A percentile compares a stretch with the other conserved stretches of the same genome.
Conservation (phyloP, 2,797 vertebrate genomes). For the Hemibagrus guttatus region DNA sequence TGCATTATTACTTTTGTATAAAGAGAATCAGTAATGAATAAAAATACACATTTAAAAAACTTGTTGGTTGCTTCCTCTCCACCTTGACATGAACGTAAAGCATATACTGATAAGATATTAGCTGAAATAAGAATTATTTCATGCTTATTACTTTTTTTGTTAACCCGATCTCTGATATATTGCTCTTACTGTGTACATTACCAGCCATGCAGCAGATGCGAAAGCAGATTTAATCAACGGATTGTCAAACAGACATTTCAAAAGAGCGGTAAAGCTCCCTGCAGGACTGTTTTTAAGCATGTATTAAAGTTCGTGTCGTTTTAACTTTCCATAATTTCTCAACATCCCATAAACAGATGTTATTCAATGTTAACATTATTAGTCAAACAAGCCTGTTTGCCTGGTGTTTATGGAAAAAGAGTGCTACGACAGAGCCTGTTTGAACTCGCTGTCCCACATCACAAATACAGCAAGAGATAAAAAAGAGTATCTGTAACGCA, state of each 20-base stretch:
- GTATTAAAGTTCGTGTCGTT: conserved; percentile 54
- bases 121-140: neutral
- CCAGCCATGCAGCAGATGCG: conserved; percentile 40
- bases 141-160: conserved; percentile 25
- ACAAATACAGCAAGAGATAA: conserved; percentile 39
- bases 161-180: conserved; percentile 18
- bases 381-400: conserved; percentile 52
- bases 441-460: conserved; percentile 47
- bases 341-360: conserved; percentile 59
- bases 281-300: conserved; percentile 49
- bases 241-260: conserved; percentile 53
- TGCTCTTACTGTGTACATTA: conserved; percentile 40
- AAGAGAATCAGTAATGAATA: conserved; percentile 13
- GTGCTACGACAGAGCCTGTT: conserved; percentile 40
- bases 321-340: conserved; percentile 58
- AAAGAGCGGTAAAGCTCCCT: conserved; percentile 45
- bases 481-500: conserved; percentile 33
- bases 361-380: conserved; percentile 59
- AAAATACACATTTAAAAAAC: neutral
- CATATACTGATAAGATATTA: neutral
- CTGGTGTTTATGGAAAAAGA: conserved; percentile 56
- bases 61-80: neutral
- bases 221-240: conserved; percentile 49
- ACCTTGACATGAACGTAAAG: neutral
- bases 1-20: neutral